phyloP scores from a whole-genome alignment of 37 sponge, comb jelly and placozoan genomes.

The Bolinopsis microptera region DNA sequence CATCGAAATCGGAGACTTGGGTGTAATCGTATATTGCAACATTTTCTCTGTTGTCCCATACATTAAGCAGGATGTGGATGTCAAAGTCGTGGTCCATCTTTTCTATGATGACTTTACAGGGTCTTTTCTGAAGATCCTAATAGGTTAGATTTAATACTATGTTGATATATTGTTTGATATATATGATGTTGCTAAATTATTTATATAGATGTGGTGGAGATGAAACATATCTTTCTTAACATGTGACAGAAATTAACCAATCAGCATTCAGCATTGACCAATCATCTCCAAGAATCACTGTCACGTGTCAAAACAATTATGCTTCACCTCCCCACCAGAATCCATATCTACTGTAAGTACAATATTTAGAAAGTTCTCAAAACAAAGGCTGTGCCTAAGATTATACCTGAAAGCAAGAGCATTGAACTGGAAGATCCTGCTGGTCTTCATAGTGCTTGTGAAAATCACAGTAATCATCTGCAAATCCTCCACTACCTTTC shows the following conservation, averaged over 20 bases:
- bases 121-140: neutral
- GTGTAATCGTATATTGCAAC: neutral
- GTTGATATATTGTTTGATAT: too few species aligned
- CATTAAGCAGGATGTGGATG: neutral
- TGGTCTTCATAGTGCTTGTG: constrained; percentile 20
- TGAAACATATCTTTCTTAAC: too few species aligned
- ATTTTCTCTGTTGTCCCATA: neutral
- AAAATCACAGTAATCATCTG: constrained; percentile 58
- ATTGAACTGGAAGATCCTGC: constrained; percentile 12
- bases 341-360: too few species aligned
- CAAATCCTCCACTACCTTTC: constrained; percentile 43
- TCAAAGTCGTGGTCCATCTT: constrained; percentile 45
- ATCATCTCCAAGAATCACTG: too few species aligned
- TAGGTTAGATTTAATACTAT: neutral
- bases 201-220: too few species aligned
- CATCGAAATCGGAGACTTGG: neutral
- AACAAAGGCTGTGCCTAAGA: neutral
- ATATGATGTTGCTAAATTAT: too few species aligned
- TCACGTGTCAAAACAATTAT: too few species aligned
- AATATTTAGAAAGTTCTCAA: neutral
- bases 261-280: too few species aligned
- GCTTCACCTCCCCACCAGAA: too few species aligned
- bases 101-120: neutral
- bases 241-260: too few species aligned
- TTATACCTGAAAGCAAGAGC: neutral